Evolutionary conservation across 2,113 vertebrate species (phyloP), one percentile per base, ranked within the genome.

Genomic region (Lamprologus sp.): DNA sequence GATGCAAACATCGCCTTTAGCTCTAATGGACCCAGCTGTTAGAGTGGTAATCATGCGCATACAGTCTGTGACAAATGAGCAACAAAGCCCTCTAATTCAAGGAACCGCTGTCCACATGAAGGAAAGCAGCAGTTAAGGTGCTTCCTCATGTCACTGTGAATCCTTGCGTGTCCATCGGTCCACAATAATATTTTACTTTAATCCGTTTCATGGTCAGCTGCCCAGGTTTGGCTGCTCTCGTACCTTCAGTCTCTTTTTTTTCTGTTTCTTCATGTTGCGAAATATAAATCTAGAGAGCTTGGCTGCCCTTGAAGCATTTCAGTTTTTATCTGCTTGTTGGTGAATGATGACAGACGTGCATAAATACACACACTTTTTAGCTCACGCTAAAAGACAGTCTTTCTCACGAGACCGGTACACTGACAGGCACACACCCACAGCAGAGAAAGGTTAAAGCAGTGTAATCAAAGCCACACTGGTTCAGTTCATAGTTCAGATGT

Each of bases 401-500:
- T 55, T 63, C 42, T 63, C 56, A 63, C 13, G 14, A 54, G 28
- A 85, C 75, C 51, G 3, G 42, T 37, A 75, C 54, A 53, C 42
- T 63, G 79, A 63, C 53, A 45, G 23, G 70, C 42, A 83, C 87
- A 68, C 58, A n/a, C 23, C 31, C 70, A 58, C 31, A 79, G 15
- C 83, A 13, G 19, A 9, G 26, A 63, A 14, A 81, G 31, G 79
- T 56, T 80, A 37, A 37, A 60, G 49, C 81, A 14, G 51, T 58
- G 23, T 91, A 93, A 96, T 93, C 37, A 17, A 90, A 94, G 47
- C 88, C 94, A 93, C 84, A 89, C 84, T 91, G 81, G 14, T 87
- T 79, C 10, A 55, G 88, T 94, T 91, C 79, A 83, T 91, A 87
- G 53, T 89, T 89, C 79, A 89, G 89, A 83, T 87, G 45, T 77